Evolutionary conservation across 23 tunicate species (phyloP), one percentile per base, ranked within the genome.

Genomic region (Ciona savignyi): DNA sequence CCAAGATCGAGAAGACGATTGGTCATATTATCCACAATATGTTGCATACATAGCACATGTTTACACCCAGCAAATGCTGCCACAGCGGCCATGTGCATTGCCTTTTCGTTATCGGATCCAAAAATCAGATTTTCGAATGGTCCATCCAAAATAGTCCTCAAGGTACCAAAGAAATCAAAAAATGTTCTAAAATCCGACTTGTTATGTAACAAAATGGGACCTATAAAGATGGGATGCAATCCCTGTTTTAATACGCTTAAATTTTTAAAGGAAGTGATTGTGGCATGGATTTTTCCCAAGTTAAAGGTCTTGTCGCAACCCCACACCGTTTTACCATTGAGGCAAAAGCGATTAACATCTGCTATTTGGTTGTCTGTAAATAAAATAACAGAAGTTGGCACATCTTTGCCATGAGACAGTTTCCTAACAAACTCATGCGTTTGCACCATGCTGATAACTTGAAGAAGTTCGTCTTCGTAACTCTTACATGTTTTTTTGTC

Each of bases 51-150:
- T 20, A 66, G 70, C 29, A 66, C 70, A 11, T 63, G 70, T 66
- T 66, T 66, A 27, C 70, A 66, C 20, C 70, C 70, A 4, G 29
- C 4, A 66, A 66, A 66, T 66, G 29, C 70, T 3, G 29, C 34
- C 30, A 66, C 22, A 2, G 27, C 29, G 15, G 29, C 29, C 6
- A 29, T 19, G 25, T 63, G 67, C n/a, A 63, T 6, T 29, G 70
- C 70, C 30, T 66, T 3, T 9, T 66, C 70, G 70, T 66, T 34
- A 27, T 66, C 70, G 4, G 70, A 66, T 1, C 70, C 70, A 66
- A 66, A 66, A 1, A 66, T 3, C 1, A 66, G 29, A 1, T 66
- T 66, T 3, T 66, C 30, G 30, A 3, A 66, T 1, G 34, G 25
- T 33, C 31, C 30, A 29, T 34, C 70, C 30, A 66, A 27, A 1